Conservation (phyloP, 2,888 invertebrate species). For the Lottia scabra region DNA sequence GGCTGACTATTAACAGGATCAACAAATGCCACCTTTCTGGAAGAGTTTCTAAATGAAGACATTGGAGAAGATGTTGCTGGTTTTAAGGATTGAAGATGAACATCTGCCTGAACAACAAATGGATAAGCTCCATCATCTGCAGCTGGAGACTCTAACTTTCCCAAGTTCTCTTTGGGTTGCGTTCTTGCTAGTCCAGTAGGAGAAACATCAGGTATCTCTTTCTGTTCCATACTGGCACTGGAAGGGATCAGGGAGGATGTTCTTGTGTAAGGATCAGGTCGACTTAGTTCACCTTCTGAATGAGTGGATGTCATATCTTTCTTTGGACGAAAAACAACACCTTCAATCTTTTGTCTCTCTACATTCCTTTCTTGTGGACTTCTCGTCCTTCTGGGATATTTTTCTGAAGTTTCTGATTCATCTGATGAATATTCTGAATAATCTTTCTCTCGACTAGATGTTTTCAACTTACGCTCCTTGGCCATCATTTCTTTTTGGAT, state of each 20-base stretch:
- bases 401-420: conserved; percentile 32
- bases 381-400: conserved; percentile 19
- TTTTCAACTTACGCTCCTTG: conserved; percentile 25
- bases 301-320: neutral
- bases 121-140: conserved; percentile 20
- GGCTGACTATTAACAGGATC: neutral
- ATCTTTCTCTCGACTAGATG: conserved; percentile 24
- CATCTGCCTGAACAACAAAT: conserved; percentile 31
- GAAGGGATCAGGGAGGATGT: neutral
- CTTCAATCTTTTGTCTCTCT: conserved; percentile 2
- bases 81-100: conserved; percentile 22
- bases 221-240: conserved; percentile 6
- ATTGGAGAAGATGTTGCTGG: neutral
- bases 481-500: conserved; percentile 38
- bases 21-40: neutral
- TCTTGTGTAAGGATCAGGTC: neutral
- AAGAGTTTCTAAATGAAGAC: neutral
- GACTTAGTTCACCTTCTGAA: neutral
- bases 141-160: neutral
- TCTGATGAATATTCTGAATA: conserved; percentile 31
- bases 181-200: neutral
- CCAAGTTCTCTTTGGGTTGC: neutral
- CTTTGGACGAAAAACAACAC: neutral
- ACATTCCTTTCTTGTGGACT: conserved; percentile 6
- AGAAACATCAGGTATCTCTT: neutral